Conservation (phyloP, 2,888 invertebrate genomes). For the Pandemis cinnamomeana region DNA sequence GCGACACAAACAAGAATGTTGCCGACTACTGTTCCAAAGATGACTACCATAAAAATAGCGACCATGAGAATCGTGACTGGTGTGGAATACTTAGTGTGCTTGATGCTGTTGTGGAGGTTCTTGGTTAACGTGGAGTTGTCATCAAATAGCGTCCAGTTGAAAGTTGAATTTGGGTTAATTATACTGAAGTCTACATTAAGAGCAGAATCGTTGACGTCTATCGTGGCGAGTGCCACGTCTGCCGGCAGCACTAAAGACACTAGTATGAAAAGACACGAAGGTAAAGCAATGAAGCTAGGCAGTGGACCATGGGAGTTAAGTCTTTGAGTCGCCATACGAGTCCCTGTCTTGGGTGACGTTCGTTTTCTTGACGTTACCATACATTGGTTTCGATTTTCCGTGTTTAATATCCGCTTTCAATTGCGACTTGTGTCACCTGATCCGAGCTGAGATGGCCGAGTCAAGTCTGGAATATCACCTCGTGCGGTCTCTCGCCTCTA, state of each 20-base stretch:
- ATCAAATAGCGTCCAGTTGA: slow-evolving; percentile 70
- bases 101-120: slow-evolving; percentile 59
- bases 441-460: slow-evolving; percentile 46
- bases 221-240: slow-evolving; percentile 61
- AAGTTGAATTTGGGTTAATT: slow-evolving; percentile 63
- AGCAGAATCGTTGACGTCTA: slow-evolving; percentile 62
- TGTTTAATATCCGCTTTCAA: slow-evolving; percentile 47
- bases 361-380: slow-evolving; percentile 74
- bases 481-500: slow-evolving; percentile 72
- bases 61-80: slow-evolving; percentile 87
- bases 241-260: slow-evolving; percentile 69
- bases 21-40: slow-evolving; percentile 92
- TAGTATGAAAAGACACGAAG: slow-evolving; percentile 82
- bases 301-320: slow-evolving; percentile 76
- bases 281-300: slow-evolving; percentile 84
- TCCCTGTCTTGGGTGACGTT: slow-evolving; percentile 74
- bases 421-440: slow-evolving; percentile 28
- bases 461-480: slow-evolving; percentile 78
- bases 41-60: slow-evolving; percentile 89
- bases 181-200: slow-evolving; percentile 59
- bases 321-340: slow-evolving; percentile 83
- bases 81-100: slow-evolving; percentile 76
- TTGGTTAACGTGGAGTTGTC: slow-evolving; percentile 60
- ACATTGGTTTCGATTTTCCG: slow-evolving; percentile 72
- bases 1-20: slow-evolving; percentile 98